Base-by-base conservation (phyloP, 2,797 vertebrate genomes). In the Enteromius trimaculatus region DNA sequence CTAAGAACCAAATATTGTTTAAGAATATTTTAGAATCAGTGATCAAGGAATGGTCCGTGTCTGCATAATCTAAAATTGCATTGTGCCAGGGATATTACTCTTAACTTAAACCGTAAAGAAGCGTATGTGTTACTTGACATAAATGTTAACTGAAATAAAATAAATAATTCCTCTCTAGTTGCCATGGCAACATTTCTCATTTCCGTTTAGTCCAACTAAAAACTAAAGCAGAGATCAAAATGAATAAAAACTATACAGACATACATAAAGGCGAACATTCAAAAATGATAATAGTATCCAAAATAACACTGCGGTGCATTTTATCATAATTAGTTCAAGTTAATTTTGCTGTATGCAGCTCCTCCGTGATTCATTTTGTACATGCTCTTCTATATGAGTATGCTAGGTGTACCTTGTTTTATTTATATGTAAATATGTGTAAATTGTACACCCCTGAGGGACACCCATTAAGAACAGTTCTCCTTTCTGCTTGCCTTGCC, bases 361-460 rank as follows among this genome's bases (percentile, higher is more conserved):
- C 26, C 51, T 70, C 55, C 65, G 44, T 80, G 16, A 64, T 82
- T 82, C 10, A 68, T 51, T 80, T 76, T 65, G 72, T 6, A 4
- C 70, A 74, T 3, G 39, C n/a, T 77, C 60, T 37, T 68, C 42
- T 68, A 65, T 55, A 53, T 42, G 31, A 82, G 47, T 17, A 23
- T 64, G 70, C 44, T 53, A 21, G 60, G 23, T 68, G 34, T 29
- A 42, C 71, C 23, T 19, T 39, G n/a, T 75, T 49, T n/a, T 62
- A 81, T 76, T 68, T 82, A 66, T 42, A 68, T 76, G 81, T 49
- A 79, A 79, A 68, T 51, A 34, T 68, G 44, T 68, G 72, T 82
- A 34, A 55, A 77, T 77, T 31, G 66, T 23, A 55, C 47, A 77
- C 47, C 62, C 34, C 44, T 34, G 62, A 60, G 49, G 23, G 68